Evolutionary conservation across 2,797 vertebrate genomes (phyloP).

Genomic region (Moxostoma hubbsi): DNA sequence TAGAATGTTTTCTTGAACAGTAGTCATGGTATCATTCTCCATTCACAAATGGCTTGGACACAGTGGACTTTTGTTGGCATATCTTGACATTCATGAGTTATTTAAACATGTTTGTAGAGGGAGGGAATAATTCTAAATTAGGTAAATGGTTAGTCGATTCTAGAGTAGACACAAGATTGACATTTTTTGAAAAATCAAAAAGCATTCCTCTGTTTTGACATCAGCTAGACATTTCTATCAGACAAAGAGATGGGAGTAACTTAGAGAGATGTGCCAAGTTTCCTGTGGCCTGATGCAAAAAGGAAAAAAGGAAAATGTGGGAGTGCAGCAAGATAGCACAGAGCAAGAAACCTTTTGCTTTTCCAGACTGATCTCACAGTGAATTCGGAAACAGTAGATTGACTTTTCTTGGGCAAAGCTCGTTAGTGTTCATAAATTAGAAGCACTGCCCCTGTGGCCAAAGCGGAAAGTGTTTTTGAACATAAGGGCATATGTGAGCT

Average conservation of each 20-base stretch:
- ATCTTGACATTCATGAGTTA: neutral
- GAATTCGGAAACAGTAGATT: too few relatives aligned
- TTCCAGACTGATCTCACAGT: neutral
- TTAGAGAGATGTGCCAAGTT: conserved; percentile 66
- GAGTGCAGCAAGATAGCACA: conserved; percentile 20
- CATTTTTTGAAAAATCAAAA: conserved; percentile 34
- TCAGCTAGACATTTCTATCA: conserved; percentile 29
- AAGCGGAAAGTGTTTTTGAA: too few relatives aligned
- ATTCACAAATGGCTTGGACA: too few relatives aligned
- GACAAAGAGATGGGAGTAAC: conserved; percentile 55
- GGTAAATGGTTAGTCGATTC: neutral
- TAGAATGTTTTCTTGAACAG: too few relatives aligned
- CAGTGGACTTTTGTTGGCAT: too few relatives aligned
- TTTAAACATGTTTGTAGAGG: neutral
- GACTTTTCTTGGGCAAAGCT: too few relatives aligned
- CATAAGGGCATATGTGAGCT: too few relatives aligned
- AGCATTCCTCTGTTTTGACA: conserved; percentile 30
- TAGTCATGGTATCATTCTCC: too few relatives aligned
- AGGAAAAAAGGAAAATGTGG: conserved; percentile 13
- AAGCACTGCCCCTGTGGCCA: too few relatives aligned
- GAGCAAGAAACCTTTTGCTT: conserved; percentile 14
- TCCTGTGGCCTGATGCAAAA: conserved; percentile 66
- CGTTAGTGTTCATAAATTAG: too few relatives aligned
- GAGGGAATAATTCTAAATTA: conserved; percentile 1
- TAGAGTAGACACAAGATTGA: neutral